A percentile compares a stretch with the other conserved stretches of the same genome.
phyloP scores from a whole-genome alignment of 2,797 vertebrate species.

The Channa striata region DNA sequence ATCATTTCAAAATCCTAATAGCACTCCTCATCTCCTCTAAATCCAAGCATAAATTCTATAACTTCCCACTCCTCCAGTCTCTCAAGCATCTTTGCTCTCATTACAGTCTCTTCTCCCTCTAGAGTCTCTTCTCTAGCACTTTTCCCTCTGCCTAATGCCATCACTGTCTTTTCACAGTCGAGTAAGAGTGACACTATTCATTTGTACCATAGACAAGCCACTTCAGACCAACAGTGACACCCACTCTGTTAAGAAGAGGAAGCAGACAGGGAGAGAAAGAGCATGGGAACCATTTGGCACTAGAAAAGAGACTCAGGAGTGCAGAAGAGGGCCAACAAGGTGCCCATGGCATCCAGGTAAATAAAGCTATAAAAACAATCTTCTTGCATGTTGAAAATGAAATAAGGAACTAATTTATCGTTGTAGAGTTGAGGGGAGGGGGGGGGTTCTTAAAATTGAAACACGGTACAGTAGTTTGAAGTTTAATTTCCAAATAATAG shows the following conservation, averaged over 20 bases:
- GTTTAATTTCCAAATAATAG: conserved; percentile 10
- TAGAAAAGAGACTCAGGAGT: conserved; percentile 5
- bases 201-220: conserved; percentile 50
- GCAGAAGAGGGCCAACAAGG: conserved; percentile 10
- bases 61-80: conserved; percentile 47
- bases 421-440: not conserved
- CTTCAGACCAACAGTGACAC: conserved; percentile 64
- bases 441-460: not conserved
- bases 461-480: conserved; percentile 16
- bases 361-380: conserved; percentile 15
- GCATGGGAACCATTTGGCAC: conserved; percentile 65
- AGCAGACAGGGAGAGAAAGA: conserved; percentile 40
- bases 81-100: conserved; percentile 50
- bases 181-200: conserved; percentile 54
- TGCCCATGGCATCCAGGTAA: conserved; percentile 20
- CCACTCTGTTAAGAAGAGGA: conserved; percentile 47
- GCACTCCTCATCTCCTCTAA: conserved; percentile 44
- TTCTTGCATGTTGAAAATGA: not conserved
- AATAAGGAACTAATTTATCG: not conserved
- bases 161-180: conserved; percentile 44
- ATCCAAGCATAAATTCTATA: conserved; percentile 39
- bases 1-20: conserved; percentile 68
- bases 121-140: conserved; percentile 38
- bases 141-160: conserved; percentile 26
- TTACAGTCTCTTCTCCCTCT: conserved; percentile 37